Conservation (phyloP, 2,888 invertebrate genomes). For the Pheosia gnoma region DNA sequence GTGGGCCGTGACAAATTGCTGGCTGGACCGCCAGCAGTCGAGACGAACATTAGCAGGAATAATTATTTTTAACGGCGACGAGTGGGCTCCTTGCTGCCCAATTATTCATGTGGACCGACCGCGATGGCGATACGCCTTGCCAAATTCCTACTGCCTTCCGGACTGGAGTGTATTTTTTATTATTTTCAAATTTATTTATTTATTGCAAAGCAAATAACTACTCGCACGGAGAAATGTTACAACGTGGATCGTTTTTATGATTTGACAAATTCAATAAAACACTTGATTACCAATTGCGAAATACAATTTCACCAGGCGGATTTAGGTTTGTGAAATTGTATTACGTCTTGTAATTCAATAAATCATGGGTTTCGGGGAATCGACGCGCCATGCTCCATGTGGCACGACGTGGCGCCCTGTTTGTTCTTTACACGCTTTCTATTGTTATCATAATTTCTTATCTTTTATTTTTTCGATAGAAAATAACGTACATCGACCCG, state of each 20-base stretch:
- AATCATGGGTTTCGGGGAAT: slow-evolving; percentile 40
- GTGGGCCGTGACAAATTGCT: slow-evolving; percentile 77
- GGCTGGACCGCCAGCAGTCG: slow-evolving; percentile 69
- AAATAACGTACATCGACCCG: neutral
- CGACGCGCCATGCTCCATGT: slow-evolving; percentile 16
- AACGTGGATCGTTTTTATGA: too few relatives aligned
- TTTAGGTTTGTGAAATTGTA: slow-evolving; percentile 37
- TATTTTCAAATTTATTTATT: neutral
- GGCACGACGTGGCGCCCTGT: slow-evolving; percentile 27
- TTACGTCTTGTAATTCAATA: slow-evolving; percentile 47
- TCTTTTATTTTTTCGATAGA: neutral
- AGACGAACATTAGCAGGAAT: slow-evolving; percentile 73
- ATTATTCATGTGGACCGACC: slow-evolving; percentile 65
- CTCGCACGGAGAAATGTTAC: too few relatives aligned
- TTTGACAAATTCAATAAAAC: slow-evolving; percentile 17
- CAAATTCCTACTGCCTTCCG: slow-evolving; percentile 21
- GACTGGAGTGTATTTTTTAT: neutral
- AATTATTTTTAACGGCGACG: slow-evolving; percentile 71
- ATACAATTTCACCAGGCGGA: slow-evolving; percentile 32
- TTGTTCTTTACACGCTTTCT: slow-evolving; percentile 38
- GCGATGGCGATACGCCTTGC: slow-evolving; percentile 27
- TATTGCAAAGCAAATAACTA: too few relatives aligned
- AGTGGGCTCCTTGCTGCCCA: slow-evolving; percentile 61
- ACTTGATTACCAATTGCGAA: slow-evolving; percentile 36
- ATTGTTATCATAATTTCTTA: slow-evolving; percentile 30